phyloP scores from a whole-genome alignment of 2,888 invertebrate genomes.

The Embidobia sp. region DNA sequence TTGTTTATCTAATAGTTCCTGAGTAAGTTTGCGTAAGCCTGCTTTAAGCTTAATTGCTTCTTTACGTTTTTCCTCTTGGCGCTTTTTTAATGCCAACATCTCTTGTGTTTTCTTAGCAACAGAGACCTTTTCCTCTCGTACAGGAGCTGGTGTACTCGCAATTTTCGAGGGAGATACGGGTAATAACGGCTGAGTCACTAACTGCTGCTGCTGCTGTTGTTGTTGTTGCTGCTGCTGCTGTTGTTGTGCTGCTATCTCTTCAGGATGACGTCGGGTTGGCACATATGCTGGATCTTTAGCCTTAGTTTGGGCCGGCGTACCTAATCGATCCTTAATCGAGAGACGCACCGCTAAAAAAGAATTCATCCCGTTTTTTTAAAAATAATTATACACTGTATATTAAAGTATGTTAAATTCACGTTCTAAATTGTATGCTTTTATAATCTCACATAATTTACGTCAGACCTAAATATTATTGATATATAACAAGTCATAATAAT shows the following conservation, averaged over 20 bases:
- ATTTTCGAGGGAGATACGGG: slow-evolving; percentile 80
- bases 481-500: no score
- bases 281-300: slow-evolving; percentile 79
- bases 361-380: no score
- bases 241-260: slow-evolving; percentile 67
- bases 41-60: slow-evolving; percentile 89
- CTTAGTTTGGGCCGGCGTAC: slow-evolving; percentile 74
- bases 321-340: slow-evolving; percentile 79
- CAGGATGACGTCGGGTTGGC: slow-evolving; percentile 77
- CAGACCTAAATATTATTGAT: no score
- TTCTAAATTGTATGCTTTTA: no score
- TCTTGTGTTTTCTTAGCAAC: slow-evolving; percentile 84
- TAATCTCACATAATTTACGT: no score
- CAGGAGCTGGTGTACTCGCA: slow-evolving; percentile 64
- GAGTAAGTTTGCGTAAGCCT: slow-evolving; percentile 92
- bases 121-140: slow-evolving; percentile 78
- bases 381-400: slow-evolving; percentile 13
- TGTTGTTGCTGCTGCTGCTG: slow-evolving; percentile 64
- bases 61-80: slow-evolving; percentile 88
- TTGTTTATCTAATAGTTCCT: slow-evolving; percentile 93
- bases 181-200: slow-evolving; percentile 68
- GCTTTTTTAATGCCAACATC: slow-evolving; percentile 85
- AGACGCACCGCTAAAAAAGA: slow-evolving; percentile 73
- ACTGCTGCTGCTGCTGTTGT: slow-evolving; percentile 64
- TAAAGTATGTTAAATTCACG: no score